Conservation (phyloP, 2,888 invertebrate species). For the Hypselothyrea guttata region DNA sequence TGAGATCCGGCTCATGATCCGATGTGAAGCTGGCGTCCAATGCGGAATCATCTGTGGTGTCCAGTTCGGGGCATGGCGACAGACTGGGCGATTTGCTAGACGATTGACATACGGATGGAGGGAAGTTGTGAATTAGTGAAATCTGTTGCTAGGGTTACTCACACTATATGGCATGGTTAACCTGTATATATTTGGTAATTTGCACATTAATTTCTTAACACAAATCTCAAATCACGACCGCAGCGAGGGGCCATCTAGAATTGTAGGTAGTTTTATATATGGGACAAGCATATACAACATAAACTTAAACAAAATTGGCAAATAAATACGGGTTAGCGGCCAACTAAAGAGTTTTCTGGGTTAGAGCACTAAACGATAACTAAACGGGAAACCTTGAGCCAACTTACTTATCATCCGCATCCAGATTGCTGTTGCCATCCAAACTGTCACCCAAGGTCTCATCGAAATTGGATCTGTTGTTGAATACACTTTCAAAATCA, state of each 20-base stretch:
- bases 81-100: slow-evolving; percentile 45
- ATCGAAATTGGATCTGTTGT: slow-evolving; percentile 60
- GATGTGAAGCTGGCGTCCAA: slow-evolving; percentile 69
- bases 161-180: slow-evolving; percentile 47
- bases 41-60: slow-evolving; percentile 78
- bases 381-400: not conserved
- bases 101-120: not conserved
- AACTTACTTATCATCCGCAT: slow-evolving; percentile 55
- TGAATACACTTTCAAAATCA: not conserved
- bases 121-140: slow-evolving; percentile 26
- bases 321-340: slow-evolving; percentile 56
- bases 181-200: slow-evolving; percentile 59
- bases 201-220: slow-evolving; percentile 34
- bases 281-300: slow-evolving; percentile 36
- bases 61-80: slow-evolving; percentile 63
- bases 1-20: slow-evolving; percentile 84
- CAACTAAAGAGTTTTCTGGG: slow-evolving; percentile 30
- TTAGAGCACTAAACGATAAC: slow-evolving; percentile 24
- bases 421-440: slow-evolving; percentile 64
- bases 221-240: slow-evolving; percentile 59
- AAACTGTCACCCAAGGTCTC: slow-evolving; percentile 66
- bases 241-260: slow-evolving; percentile 65
- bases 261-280: slow-evolving; percentile 62
- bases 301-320: slow-evolving; percentile 31
- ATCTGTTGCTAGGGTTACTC: slow-evolving; percentile 6